Percentiles rank a stretch among this genome's conserved stretches.
Evolutionary conservation across 1,140 invertebrate genomes (phyloP).

Genomic region (Brachionus paranguensis): DNA sequence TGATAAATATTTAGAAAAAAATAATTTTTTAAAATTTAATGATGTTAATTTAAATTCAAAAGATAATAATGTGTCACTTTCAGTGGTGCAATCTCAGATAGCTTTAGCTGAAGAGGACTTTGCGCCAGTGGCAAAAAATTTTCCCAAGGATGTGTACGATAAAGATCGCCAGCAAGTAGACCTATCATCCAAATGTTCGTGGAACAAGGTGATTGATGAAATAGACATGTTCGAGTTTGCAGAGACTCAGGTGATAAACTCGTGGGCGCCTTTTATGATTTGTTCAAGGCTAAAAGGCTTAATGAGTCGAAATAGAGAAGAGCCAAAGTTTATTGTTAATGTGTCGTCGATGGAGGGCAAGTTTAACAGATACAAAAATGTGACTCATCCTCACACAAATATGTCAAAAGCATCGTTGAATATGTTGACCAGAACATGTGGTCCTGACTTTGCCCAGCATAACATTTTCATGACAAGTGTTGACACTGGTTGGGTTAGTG

Average conservation of each 20-base stretch:
- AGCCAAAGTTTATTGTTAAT: constrained; percentile 32
- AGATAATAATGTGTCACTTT: not conserved
- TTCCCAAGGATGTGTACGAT: not conserved
- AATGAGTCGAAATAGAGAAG: not conserved
- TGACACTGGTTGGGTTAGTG: constrained; percentile 44
- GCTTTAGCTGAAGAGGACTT: not conserved
- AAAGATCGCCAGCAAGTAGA: constrained; percentile 41
- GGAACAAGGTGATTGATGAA: constrained; percentile 40
- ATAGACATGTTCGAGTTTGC: constrained; percentile 41
- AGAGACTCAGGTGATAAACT: constrained; percentile 42
- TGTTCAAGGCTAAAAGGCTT: constrained; percentile 40
- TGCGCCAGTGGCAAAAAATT: not conserved
- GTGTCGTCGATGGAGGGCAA: constrained; percentile 43
- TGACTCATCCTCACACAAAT: constrained; percentile 43
- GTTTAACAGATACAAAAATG: constrained; percentile 41
- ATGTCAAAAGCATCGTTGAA: constrained; percentile 43
- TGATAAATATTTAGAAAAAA: not conserved
- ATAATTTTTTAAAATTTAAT: not conserved
- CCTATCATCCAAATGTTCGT: constrained; percentile 41
- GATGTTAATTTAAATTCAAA: not conserved
- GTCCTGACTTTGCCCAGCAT: constrained; percentile 25
- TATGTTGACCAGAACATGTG: constrained; percentile 43
- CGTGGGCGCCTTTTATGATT: constrained; percentile 42
- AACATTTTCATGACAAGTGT: constrained; percentile 42
- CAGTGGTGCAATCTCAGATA: not conserved